These are phyloP conservation scores for Monochamus alternatus DNA, from an alignment of 2,888 invertebrate species.

Conservation along the genomic window DNA sequence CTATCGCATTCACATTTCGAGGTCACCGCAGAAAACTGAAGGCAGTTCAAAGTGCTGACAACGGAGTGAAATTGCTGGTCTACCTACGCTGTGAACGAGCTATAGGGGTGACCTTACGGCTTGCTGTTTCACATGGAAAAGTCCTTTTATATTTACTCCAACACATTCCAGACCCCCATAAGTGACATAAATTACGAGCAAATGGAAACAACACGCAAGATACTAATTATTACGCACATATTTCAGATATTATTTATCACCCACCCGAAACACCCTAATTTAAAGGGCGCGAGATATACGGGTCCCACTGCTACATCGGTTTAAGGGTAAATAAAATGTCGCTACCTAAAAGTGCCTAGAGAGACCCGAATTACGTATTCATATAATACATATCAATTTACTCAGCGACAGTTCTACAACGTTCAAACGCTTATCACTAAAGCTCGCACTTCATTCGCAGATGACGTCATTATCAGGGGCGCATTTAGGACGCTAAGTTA, in stretches of 20 bases:
- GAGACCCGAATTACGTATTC: constrained; percentile 20
- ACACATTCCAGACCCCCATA: constrained; percentile 8
- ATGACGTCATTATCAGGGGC: too few species aligned
- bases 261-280: background rate
- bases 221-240: constrained; percentile 5
- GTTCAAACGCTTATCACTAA: background rate
- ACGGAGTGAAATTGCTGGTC: too few species aligned
- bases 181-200: constrained; percentile 8
- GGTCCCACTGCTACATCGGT: background rate
- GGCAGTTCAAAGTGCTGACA: too few species aligned
- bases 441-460: too few species aligned
- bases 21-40: too few species aligned
- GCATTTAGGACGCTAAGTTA: too few species aligned
- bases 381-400: constrained; percentile 24
- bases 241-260: constrained; percentile 18
- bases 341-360: background rate
- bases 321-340: constrained; percentile 4
- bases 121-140: background rate
- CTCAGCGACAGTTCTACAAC: constrained; percentile 12
- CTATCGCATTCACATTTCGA: too few species aligned
- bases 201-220: constrained; percentile 13
- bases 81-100: too few species aligned
- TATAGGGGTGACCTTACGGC: too few species aligned
- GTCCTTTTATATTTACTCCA: background rate
- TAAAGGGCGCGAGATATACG: background rate